phyloP scores from a whole-genome alignment of 2,888 invertebrate species.

The Clivina fossor region DNA sequence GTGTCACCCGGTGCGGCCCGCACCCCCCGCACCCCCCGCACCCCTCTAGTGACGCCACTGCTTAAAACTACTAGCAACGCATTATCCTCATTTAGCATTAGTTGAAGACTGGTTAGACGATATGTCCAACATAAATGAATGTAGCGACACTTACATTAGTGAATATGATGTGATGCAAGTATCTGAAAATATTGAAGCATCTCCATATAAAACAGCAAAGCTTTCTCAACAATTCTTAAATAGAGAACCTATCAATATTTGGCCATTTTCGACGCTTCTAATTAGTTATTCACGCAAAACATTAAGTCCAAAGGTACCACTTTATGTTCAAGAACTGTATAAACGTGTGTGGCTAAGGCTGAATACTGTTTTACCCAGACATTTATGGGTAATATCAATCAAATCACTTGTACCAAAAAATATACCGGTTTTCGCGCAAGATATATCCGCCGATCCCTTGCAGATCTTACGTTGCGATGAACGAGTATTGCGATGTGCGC shows the following conservation, averaged over 20 bases:
- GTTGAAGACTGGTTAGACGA: conserved; percentile 96
- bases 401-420: conserved; percentile 61
- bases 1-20: no score
- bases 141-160: conserved; percentile 47
- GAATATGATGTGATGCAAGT: conserved; percentile 64
- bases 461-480: conserved; percentile 88
- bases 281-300: conserved; percentile 77
- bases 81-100: conserved; percentile 92
- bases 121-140: conserved; percentile 46
- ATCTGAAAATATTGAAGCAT: conserved; percentile 68
- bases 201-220: conserved; percentile 78
- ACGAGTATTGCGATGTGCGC: conserved; percentile 86
- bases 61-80: conserved; percentile 85
- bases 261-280: conserved; percentile 81
- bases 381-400: conserved; percentile 89
- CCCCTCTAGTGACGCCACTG: no score
- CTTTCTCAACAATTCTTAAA: conserved; percentile 75
- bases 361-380: conserved; percentile 86
- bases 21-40: no score
- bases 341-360: conserved; percentile 88
- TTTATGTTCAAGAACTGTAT: conserved; percentile 85
- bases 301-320: conserved; percentile 74
- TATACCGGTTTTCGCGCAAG: conserved; percentile 69
- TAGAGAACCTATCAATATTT: conserved; percentile 80
- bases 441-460: conserved; percentile 67